phyloP scores from a whole-genome alignment of 2,113 vertebrate species.

The Zapornia atra region DNA sequence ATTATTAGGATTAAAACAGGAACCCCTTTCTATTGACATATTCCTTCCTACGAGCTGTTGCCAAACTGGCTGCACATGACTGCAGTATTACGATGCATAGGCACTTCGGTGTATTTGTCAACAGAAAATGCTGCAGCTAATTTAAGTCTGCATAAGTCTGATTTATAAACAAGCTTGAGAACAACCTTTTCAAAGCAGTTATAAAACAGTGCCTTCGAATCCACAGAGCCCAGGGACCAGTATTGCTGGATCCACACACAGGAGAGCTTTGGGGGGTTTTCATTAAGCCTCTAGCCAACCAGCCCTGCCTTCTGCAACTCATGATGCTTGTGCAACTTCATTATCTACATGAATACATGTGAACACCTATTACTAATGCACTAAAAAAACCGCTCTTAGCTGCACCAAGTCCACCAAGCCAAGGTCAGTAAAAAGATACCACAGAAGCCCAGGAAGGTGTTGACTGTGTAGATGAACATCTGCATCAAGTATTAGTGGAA shows the following conservation, averaged over 20 bases:
- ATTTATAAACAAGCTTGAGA: neutral
- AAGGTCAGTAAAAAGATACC: neutral
- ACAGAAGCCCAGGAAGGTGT: neutral
- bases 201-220: neutral
- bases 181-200: neutral
- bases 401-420: neutral
- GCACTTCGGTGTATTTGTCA: neutral
- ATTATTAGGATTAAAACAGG: slow-evolving; percentile 30
- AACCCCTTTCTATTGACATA: neutral
- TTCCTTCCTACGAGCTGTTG: slow-evolving; percentile 2
- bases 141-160: neutral
- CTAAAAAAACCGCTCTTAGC: neutral
- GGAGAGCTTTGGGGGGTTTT: neutral
- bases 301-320: neutral
- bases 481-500: neutral
- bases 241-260: neutral
- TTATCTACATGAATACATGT: neutral
- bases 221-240: neutral
- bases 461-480: neutral
- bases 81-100: neutral
- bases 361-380: neutral
- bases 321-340: fast-evolving
- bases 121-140: neutral
- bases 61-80: neutral
- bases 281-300: neutral